These are phyloP conservation scores for Passerina amoena DNA, from an alignment of 2,113 vertebrate genomes.

Conservation along the genomic window DNA sequence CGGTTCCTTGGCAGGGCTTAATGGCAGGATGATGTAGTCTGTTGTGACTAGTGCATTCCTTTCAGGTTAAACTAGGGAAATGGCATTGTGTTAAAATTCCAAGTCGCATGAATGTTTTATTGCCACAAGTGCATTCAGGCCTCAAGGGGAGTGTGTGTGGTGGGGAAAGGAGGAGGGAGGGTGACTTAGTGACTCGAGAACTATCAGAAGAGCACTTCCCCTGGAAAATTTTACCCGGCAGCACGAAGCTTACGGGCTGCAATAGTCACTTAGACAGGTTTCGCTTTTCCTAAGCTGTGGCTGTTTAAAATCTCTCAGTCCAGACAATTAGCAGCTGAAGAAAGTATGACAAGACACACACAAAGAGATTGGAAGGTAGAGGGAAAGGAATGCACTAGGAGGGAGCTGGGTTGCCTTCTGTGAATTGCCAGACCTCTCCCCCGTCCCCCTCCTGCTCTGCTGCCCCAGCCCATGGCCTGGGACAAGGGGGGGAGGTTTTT, in stretches of 20 bases:
- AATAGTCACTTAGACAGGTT: slow-evolving; percentile 93
- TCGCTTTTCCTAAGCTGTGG: slow-evolving; percentile 85
- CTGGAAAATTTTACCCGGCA: slow-evolving; percentile 79
- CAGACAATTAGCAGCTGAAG: slow-evolving; percentile 89
- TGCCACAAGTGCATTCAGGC: slow-evolving; percentile 81
- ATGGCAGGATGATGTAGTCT: slow-evolving; percentile 86
- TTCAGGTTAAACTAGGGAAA: slow-evolving; percentile 88
- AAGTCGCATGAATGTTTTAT: slow-evolving; percentile 91
- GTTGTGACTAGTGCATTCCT: slow-evolving; percentile 88
- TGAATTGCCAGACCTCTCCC: slow-evolving; percentile 61
- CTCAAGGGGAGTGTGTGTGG: slow-evolving; percentile 78
- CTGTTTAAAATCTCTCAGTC: slow-evolving; percentile 82
- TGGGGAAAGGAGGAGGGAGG: slow-evolving; percentile 56
- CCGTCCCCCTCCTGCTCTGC: not conserved
- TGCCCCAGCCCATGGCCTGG: not conserved
- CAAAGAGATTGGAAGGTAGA: slow-evolving; percentile 74
- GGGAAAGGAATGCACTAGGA: slow-evolving; percentile 75
- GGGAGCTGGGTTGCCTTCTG: slow-evolving; percentile 71
- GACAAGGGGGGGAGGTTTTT: not conserved
- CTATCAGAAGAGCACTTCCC: slow-evolving; percentile 82
- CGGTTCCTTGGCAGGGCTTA: slow-evolving; percentile 82
- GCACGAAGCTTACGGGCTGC: slow-evolving; percentile 82
- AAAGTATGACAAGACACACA: slow-evolving; percentile 88
- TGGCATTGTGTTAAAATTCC: slow-evolving; percentile 89
- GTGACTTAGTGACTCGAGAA: slow-evolving; percentile 73